Evolutionary conservation across 2,113 vertebrate species (phyloP).

Genomic region (Vulpes lagopus): DNA sequence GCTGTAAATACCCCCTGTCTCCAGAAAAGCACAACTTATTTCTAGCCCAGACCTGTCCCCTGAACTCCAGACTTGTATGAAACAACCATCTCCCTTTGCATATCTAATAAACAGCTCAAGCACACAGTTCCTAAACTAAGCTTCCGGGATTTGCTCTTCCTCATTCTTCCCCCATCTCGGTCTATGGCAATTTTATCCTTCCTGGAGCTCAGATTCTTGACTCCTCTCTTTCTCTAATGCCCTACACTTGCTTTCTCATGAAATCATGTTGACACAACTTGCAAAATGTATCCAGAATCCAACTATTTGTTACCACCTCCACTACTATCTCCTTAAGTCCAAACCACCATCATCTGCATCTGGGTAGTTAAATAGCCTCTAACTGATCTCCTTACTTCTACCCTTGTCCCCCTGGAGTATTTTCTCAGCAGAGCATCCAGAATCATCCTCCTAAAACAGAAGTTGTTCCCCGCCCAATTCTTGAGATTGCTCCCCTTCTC

Average conservation of each 20-base stretch:
- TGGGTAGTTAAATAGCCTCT: not conserved
- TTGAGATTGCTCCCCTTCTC: not conserved
- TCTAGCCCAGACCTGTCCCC: slow-evolving; percentile 1
- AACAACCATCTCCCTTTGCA: not conserved
- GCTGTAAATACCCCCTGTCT: not conserved
- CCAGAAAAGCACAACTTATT: not conserved
- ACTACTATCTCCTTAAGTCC: not conserved
- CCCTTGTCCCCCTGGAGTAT: not conserved
- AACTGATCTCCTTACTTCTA: not conserved
- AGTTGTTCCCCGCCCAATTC: not conserved
- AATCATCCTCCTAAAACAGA: not conserved
- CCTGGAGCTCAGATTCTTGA: not conserved
- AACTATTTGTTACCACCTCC: not conserved
- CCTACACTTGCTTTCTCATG: not conserved
- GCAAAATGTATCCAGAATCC: not conserved
- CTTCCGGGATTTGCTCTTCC: not conserved
- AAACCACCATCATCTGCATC: not conserved
- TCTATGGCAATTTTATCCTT: not conserved
- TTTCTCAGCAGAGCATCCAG: not conserved
- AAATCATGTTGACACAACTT: not conserved
- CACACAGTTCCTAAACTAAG: not conserved
- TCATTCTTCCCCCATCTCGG: not conserved
- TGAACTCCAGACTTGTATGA: not conserved
- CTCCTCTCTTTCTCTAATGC: not conserved
- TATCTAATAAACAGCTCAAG: not conserved